These are phyloP conservation scores for Stegostoma tigrinum DNA, from an alignment of 2,113 vertebrate genomes.

Conservation along the genomic window DNA sequence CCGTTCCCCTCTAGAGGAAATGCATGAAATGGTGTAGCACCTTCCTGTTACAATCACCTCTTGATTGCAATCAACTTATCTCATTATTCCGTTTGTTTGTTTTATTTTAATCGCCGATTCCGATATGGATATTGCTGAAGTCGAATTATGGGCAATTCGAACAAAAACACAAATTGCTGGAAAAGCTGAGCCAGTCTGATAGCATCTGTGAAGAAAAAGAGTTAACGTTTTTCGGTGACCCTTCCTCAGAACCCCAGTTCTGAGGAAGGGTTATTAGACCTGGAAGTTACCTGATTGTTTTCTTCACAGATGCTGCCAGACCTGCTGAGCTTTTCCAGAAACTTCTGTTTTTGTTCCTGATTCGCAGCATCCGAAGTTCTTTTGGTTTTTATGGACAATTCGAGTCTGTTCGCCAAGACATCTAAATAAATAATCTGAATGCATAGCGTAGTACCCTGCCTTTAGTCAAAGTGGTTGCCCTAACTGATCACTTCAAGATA, in stretches of 20 bases:
- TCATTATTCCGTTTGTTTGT: neutral
- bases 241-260: too few species aligned
- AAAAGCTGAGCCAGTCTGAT: too few species aligned
- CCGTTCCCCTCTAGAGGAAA: neutral
- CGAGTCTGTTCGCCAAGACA: neutral
- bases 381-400: neutral
- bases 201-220: too few species aligned
- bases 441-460: neutral
- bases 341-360: too few species aligned
- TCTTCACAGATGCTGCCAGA: too few species aligned
- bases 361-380: too few species aligned
- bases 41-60: neutral
- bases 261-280: too few species aligned
- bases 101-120: neutral
- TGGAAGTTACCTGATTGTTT: too few species aligned
- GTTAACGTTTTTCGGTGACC: too few species aligned
- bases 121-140: neutral
- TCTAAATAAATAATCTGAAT: too few species aligned
- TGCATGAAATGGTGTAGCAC: neutral
- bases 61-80: neutral
- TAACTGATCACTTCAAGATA: neutral
- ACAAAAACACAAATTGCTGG: too few species aligned
- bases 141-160: neutral
- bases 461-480: neutral
- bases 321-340: too few species aligned